Percentiles rank a stretch among this genome's conserved stretches.
Conservation (phyloP, 2,113 vertebrate genomes). For the Hemicordylus capensis region DNA sequence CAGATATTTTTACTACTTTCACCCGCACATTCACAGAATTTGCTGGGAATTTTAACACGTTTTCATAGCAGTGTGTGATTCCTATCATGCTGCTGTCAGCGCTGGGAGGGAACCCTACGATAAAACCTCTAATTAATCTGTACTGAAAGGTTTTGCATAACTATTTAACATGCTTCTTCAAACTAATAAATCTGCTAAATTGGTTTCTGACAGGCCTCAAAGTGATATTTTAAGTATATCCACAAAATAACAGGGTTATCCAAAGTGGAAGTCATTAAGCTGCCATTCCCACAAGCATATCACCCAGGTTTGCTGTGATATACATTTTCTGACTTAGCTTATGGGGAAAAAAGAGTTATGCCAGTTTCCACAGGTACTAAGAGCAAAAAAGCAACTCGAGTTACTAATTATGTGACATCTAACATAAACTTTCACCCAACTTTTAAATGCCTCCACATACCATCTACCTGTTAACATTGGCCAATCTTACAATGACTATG, state of each 20-base stretch:
- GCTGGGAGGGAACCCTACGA: conserved; percentile 47
- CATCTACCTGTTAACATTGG: background rate
- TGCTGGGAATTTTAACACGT: conserved; percentile 64
- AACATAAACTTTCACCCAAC: conserved; percentile 9
- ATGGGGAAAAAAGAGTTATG: conserved; percentile 22
- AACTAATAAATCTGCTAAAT: conserved; percentile 63
- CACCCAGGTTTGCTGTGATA: conserved; percentile 31
- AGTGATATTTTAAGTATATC: conserved; percentile 43
- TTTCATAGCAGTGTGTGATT: conserved; percentile 65
- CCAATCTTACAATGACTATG: background rate
- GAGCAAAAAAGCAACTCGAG: background rate
- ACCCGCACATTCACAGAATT: conserved; percentile 61
- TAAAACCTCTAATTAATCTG: conserved; percentile 55
- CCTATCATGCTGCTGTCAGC: conserved; percentile 37
- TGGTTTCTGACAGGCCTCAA: conserved; percentile 47
- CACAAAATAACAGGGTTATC: conserved; percentile 52
- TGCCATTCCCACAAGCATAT: conserved; percentile 34
- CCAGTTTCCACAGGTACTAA: background rate
- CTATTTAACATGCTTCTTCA: conserved; percentile 59
- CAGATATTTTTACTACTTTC: conserved; percentile 63
- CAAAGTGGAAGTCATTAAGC: conserved; percentile 48
- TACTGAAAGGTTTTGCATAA: conserved; percentile 48
- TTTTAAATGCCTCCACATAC: background rate
- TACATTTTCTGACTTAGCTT: conserved; percentile 39
- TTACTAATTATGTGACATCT: conserved; percentile 27